phyloP scores from a whole-genome alignment of 1,140 invertebrate species.

The Tetramorium parvispinum region DNA sequence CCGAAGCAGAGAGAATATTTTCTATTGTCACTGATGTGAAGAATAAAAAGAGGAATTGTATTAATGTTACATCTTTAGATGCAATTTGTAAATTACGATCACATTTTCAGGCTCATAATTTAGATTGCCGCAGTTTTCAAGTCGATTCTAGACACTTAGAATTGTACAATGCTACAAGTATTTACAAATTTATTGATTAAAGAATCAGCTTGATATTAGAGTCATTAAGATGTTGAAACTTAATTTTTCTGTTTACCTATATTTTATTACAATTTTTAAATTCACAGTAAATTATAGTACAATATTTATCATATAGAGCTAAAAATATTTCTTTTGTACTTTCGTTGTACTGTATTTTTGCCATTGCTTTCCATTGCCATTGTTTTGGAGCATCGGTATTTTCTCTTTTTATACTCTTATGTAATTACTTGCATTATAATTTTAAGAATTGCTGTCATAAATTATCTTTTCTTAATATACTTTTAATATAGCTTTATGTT shows the following conservation, averaged over 20 bases:
- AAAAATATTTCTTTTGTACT: too few species aligned
- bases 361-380: too few species aligned
- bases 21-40: slow-evolving; percentile 8
- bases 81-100: background rate
- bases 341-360: too few species aligned
- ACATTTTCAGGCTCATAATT: background rate
- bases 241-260: too few species aligned
- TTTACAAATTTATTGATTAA: background rate
- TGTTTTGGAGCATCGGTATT: too few species aligned
- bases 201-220: too few species aligned
- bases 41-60: background rate
- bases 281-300: background rate
- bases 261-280: background rate
- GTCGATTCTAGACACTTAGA: background rate
- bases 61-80: background rate
- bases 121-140: background rate
- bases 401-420: too few species aligned
- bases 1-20: background rate
- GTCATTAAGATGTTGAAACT: too few species aligned
- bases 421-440: too few species aligned
- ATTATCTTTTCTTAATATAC: too few species aligned
- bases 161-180: background rate
- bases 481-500: too few species aligned
- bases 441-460: background rate
- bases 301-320: too few species aligned